phyloP scores from a whole-genome alignment of 2,888 invertebrate species.

The Ochropleura plecta region DNA sequence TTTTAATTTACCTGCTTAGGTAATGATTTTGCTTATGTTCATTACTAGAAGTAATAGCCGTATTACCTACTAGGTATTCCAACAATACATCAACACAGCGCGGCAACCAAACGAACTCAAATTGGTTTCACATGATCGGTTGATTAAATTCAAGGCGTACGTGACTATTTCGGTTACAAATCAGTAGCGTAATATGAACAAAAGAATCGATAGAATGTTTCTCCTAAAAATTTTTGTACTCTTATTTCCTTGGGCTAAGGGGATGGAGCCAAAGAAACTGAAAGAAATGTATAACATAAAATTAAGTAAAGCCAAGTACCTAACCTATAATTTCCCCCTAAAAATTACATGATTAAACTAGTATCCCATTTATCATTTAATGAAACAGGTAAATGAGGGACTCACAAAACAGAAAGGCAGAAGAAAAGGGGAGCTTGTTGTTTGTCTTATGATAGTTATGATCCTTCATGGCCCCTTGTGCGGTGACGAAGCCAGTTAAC shows the following conservation, averaged over 20 bases:
- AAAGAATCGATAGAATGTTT: slow-evolving; percentile 3
- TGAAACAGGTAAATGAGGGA: no score
- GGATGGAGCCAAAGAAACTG: not conserved
- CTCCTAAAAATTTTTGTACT: not conserved
- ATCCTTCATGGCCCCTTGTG: slow-evolving; percentile 33
- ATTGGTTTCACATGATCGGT: slow-evolving; percentile 27
- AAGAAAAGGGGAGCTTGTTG: not conserved
- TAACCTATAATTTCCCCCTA: not conserved
- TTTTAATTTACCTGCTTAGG: not conserved
- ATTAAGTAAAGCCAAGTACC: no score
- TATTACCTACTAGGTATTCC: not conserved
- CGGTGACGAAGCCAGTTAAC: slow-evolving; percentile 46
- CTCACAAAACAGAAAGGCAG: no score
- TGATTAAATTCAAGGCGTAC: not conserved
- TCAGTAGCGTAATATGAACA: not conserved
- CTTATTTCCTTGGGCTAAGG: not conserved
- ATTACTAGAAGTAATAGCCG: not conserved
- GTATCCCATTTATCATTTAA: no score
- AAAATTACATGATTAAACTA: not conserved
- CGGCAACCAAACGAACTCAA: slow-evolving; percentile 11
- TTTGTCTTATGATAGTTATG: slow-evolving; percentile 20
- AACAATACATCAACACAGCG: not conserved
- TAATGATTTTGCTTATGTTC: not conserved
- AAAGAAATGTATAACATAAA: not conserved
- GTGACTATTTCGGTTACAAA: not conserved